Conservation (phyloP, 1,140 invertebrate genomes). For the Drosophila equinoxialis region DNA sequence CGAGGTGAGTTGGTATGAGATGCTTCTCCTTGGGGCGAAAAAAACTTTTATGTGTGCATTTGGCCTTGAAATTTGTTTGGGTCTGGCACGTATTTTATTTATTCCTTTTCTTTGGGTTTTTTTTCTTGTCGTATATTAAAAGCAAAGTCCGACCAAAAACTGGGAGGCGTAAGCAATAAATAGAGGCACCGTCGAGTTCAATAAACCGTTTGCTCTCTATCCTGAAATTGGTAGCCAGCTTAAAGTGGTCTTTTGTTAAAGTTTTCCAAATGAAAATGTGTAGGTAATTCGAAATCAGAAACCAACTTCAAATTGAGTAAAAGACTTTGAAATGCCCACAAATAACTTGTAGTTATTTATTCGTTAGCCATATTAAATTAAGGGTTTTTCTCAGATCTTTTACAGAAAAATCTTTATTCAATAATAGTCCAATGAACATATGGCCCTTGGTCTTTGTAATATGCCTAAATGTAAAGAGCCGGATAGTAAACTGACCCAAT, state of each 20-base stretch:
- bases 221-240: background rate
- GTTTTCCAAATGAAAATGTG: background rate
- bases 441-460: too few species aligned
- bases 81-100: slow-evolving; percentile 19
- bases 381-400: too few species aligned
- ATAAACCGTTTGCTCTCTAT: slow-evolving; percentile 1
- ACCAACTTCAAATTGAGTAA: background rate
- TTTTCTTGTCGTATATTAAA: slow-evolving; percentile 1
- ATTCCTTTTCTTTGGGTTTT: background rate
- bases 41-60: slow-evolving; percentile 16
- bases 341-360: too few species aligned
- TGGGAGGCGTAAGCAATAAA: background rate
- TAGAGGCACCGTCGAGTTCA: slow-evolving; percentile 7
- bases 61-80: slow-evolving; percentile 19
- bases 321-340: background rate
- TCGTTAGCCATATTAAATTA: too few species aligned
- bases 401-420: too few species aligned
- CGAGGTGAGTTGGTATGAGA: too few species aligned
- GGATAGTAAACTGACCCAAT: too few species aligned
- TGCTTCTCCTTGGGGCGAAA: background rate
- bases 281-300: background rate
- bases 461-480: too few species aligned
- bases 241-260: slow-evolving; percentile 9
- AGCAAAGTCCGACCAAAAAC: slow-evolving; percentile 2
- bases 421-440: too few species aligned